Evolutionary conservation across 2,888 invertebrate species (phyloP), one percentile per base, ranked within the genome.

Genomic region (Agonopterix alstromeriana): DNA sequence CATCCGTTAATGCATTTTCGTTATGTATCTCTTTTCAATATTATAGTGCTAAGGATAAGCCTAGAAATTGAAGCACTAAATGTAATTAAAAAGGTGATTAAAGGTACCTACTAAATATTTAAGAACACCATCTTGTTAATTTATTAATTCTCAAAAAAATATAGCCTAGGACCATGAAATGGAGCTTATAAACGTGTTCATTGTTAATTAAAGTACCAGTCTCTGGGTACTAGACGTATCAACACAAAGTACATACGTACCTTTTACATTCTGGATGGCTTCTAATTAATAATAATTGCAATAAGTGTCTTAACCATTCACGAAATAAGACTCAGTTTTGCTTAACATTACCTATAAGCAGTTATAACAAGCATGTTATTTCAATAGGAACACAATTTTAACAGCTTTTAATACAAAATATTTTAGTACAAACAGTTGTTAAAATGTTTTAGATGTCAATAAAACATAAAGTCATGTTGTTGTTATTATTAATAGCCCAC

Each of bases 381-480:
- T 65, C 67, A 68, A 71, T 70, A 48, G 12, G 36, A n/a, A 80
- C 76, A 80, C 73, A 69, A 72, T 73, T 27, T 77, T 83, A 84
- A 83, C 81, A 74, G 83, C 84, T 82, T 76, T 63, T 85, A 82
- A 77, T 77, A 73, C 73, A 77, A 83, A 84, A 86, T 84, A 86
- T 86, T 83, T 86, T 87, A 87, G 85, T 87, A 86, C 85, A 86
- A 87, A 85, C 79, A 81, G 78, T 82, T 86, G 86, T 84, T 85
- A 85, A 70, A 73, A 82, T 83, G 75, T 75, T 83, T 82, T 86
- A 87, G 86, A 85, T 86, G 85, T 85, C 84, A 88, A 86, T 87
- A 87, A 87, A 87, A 75, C 61, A 65, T 67, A 67, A 74, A 77
- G 80, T 70, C 67, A 62, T 48, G 49, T 48, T 14, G 44, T 57